A percentile compares a stretch with the other conserved stretches of the same genome.
Conservation (phyloP, 1,140 invertebrate species). For the Stegodyphus dumicola region DNA sequence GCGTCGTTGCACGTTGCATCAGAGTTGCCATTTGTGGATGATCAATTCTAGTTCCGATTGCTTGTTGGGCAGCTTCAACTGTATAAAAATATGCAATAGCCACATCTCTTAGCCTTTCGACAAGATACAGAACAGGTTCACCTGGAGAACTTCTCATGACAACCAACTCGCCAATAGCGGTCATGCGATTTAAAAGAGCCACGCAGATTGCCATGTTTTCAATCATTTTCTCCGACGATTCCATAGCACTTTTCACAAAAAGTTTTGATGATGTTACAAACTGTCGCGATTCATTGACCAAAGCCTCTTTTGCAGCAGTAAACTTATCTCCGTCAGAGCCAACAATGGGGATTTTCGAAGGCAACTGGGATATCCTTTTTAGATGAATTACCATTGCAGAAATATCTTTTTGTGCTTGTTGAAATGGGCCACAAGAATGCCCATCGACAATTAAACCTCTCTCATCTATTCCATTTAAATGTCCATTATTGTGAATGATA, state of each 20-base stretch:
- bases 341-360: neutral
- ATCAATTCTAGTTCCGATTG: conserved; percentile 68
- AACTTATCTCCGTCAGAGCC: conserved; percentile 42
- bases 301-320: conserved; percentile 76
- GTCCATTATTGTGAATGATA: neutral
- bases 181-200: conserved; percentile 74
- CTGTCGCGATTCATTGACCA: conserved; percentile 82
- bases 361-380: conserved; percentile 75
- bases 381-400: conserved; percentile 75
- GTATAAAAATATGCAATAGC: conserved; percentile 78
- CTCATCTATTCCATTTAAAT: conserved; percentile 6
- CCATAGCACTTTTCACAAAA: conserved; percentile 82
- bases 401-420: conserved; percentile 77
- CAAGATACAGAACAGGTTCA: conserved; percentile 81
- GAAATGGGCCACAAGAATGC: conserved; percentile 69
- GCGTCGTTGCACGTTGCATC: conserved; percentile 79
- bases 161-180: conserved; percentile 77
- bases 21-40: conserved; percentile 72
- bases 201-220: conserved; percentile 79
- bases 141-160: conserved; percentile 80
- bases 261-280: conserved; percentile 86
- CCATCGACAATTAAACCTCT: neutral
- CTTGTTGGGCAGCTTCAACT: conserved; percentile 66
- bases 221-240: conserved; percentile 72
- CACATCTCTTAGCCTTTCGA: conserved; percentile 82